A percentile compares a stretch with the other conserved stretches of the same genome.
Conservation (phyloP, 2,113 vertebrate species). For the Labeo rohita region DNA sequence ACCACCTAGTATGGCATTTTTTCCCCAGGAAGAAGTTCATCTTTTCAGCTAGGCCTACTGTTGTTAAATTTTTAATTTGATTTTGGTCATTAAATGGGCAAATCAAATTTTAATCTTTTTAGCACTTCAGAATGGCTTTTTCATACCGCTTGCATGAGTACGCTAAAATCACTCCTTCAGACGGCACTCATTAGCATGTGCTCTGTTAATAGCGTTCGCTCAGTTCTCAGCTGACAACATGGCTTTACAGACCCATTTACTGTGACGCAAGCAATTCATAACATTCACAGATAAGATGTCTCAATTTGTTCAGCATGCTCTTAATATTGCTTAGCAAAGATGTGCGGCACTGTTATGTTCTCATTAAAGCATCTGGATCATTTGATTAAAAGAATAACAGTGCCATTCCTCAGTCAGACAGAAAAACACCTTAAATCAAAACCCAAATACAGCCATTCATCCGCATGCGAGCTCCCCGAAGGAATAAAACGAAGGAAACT, state of each 20-base stretch:
- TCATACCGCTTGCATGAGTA: neutral
- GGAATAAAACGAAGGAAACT: neutral
- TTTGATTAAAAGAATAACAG: slow-evolving; percentile 11
- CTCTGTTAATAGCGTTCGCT: slow-evolving; percentile 28
- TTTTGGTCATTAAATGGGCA: slow-evolving; percentile 13
- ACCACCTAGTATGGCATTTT: neutral
- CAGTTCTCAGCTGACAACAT: slow-evolving; percentile 36
- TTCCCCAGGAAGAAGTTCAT: neutral
- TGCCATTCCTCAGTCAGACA: neutral
- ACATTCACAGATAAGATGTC: slow-evolving; percentile 17
- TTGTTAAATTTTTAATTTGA: neutral
- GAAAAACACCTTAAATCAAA: slow-evolving; percentile 28
- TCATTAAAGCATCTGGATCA: slow-evolving; percentile 29
- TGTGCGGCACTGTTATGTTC: neutral
- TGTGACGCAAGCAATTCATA: neutral
- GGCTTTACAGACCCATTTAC: slow-evolving; percentile 11
- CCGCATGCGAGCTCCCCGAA: neutral
- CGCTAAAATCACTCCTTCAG: neutral
- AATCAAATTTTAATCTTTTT: neutral
- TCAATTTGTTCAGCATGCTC: neutral
- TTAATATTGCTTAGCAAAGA: slow-evolving; percentile 11
- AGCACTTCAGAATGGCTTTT: slow-evolving; percentile 15
- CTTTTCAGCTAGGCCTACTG: neutral
- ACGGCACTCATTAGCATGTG: slow-evolving; percentile 12
- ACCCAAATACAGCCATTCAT: slow-evolving; percentile 2